These are phyloP conservation scores for Drosophila fulvimacula DNA, from an alignment of 2,888 invertebrate genomes.

Conservation along the genomic window DNA sequence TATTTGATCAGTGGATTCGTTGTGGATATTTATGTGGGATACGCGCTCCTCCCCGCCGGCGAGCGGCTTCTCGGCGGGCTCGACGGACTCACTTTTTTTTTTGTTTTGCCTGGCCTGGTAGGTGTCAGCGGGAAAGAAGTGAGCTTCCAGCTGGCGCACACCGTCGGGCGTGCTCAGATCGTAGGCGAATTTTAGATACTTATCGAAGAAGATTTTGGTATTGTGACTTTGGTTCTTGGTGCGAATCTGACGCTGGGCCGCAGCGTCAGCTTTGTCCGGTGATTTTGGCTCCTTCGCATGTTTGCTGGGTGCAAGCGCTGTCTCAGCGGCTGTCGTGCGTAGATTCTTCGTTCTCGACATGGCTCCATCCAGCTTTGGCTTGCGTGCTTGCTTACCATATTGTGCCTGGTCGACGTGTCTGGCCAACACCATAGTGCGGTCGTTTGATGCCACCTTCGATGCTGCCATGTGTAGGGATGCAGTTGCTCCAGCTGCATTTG, in stretches of 20 bases:
- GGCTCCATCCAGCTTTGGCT: constrained; percentile 12
- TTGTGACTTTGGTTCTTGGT: constrained; percentile 35
- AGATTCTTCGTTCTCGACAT: constrained; percentile 7
- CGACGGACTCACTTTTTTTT: constrained; percentile 20
- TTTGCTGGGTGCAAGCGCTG: background rate
- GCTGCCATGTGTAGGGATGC: background rate
- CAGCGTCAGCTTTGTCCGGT: constrained; percentile 15
- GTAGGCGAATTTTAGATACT: constrained; percentile 68
- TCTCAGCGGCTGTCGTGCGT: constrained; percentile 22
- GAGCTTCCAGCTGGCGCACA: constrained; percentile 62
- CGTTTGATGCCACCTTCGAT: background rate
- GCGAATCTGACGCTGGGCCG: constrained; percentile 35
- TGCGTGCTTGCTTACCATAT: constrained; percentile 14
- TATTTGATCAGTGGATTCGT: background rate
- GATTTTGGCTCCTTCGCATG: constrained; percentile 24
- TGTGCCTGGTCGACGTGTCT: constrained; percentile 14
- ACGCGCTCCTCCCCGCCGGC: background rate
- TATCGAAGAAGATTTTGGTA: constrained; percentile 64
- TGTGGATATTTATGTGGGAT: background rate
- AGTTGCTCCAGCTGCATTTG: background rate
- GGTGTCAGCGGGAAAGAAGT: constrained; percentile 58
- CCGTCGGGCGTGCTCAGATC: constrained; percentile 67
- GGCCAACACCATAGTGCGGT: constrained; percentile 10
- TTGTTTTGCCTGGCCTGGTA: background rate
- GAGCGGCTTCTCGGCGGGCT: constrained; percentile 9